Base-by-base conservation (phyloP, 2,113 vertebrate species). In the Ranitomeya imitator region DNA sequence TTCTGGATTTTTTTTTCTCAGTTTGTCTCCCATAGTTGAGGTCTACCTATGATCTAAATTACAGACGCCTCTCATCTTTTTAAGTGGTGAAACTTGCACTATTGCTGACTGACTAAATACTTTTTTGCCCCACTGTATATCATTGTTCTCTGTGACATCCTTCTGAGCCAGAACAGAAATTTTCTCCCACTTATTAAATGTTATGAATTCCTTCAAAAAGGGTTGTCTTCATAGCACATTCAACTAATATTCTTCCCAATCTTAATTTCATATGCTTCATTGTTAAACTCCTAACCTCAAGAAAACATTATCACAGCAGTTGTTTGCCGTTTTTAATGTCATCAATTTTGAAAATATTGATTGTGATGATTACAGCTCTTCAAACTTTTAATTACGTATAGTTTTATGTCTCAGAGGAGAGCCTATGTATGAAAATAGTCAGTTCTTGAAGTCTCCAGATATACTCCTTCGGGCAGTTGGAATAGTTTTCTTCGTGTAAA, bases 401-500 rank as follows among this genome's bases (percentile, higher is more conserved):
- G 45, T 51, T 61, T 67, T 51, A 60, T 63, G 61, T 52, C 61
- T n/a, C 16, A 23, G 19, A 81, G 37, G 11, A 54, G 26, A 83
- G 14, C 61, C 54, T 83, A 69, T 15, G 11, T 69, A 69, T 83
- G n/a, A 65, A 83, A 84, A 71, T 52, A 69, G 15, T 67, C 14
- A 85, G 74, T 74, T 85, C 16, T 60, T 76, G 23, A 52, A 45
- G 18, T 74, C 26, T 74, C 54, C 54, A 76, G 67, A 85, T 26
- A 37, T 60, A 26, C 18, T 54, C 67, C 83, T 85, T 74, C 55
- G 10, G 69, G 83, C 83, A 67, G 15, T 79, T 76, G n/a, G 79
- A 86, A 79, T 61, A 37, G 21, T 86, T 86, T 86, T 74, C 59
- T 65, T 52, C 37, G 76, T 86, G 76, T 79, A 79, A 67, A 80